Evolutionary conservation across 1,140 invertebrate species (phyloP), one percentile per base, ranked within the genome.

Genomic region (Chironomus tepperi): DNA sequence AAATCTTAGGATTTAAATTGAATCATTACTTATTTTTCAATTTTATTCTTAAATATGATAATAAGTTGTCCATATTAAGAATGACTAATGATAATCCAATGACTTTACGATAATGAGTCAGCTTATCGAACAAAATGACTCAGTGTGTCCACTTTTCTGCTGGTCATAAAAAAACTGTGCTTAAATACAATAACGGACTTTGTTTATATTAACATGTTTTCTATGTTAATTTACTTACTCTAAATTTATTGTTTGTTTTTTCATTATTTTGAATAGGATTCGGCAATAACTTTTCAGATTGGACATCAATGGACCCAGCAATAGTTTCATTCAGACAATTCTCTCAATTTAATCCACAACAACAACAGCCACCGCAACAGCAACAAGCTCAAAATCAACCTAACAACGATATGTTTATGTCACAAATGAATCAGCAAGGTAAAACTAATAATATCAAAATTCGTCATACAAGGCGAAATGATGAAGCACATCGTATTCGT

Each of bases 241-340:
- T 34, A 34, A 34, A 2, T 34, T 34, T 34, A 34, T 34, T 34
- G 24, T 34, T 34, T 34, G 24, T 34, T 34, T 64, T n/a, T 57
- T n/a, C 10, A 24, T 75, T 47, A 70, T 24, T 74, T 6, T 18
- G 70, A n/a, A 65, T 16, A 80, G 80, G 77, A 73, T 80, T 79
- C 75, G 78, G 79, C 65, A 80, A 76, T 70, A 80, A 70, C 19
- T 70, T 70, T 21, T 70, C 77, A 18, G 81, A 82, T 74, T 82
- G 81, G 81, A 82, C 81, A 67, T 74, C 80, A 34, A 19, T 70
- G 80, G 81, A 82, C 77, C 81, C 81, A 75, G 81, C 81, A 73
- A 82, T 82, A 76, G 77, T 82, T 70, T 82, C 81, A 73, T 81
- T 81, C 73, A 75, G 81, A 65, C 81, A 82, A 76, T 82, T 79